Evolutionary conservation across 2,888 invertebrate species (phyloP), one percentile per base, ranked within the genome.

Genomic region (Tetragonula carbonaria): DNA sequence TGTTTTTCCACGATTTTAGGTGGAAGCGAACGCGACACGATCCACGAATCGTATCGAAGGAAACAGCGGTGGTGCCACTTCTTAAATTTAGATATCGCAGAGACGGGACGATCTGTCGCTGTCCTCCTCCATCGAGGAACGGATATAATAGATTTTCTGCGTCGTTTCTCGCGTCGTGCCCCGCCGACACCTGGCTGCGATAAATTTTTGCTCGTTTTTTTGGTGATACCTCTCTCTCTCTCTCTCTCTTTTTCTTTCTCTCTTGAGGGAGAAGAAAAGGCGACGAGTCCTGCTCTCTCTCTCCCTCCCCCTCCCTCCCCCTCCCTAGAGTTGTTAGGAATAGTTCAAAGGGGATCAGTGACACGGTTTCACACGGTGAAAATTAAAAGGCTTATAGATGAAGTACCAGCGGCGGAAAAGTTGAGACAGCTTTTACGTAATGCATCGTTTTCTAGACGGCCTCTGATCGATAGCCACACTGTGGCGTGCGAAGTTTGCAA

Each of bases 1-100:
- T 55, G 72, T 78, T 82, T 33, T 80, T 82, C 79, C 70, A 73
- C 73, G 77, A 87, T 80, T 28, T 86, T 85, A 87, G 84, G 80
- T 85, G 84, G 85, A 85, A 86, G 77, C 78, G 84, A 85, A 84
- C 84, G 82, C 33, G 84, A 82, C 74, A 84, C 78, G 82, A 85
- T 63, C 50, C 73, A 79, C 86, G 87, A 86, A 84, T 84, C 79
- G 87, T 86, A 88, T 82, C 80, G 87, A 82, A 80, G 86, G 87
- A 85, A 84, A 78, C 78, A 80, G 67, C 59, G 88, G 80, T 74
- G 89, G 79, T 90, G 86, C 88, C 85, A 87, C 90, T 92, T 92
- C 91, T 92, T 92, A 92, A 93, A 92, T 92, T 91, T 93, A 92
- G 92, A 92, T 89, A 89, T 89, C 86, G 87, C 86, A 87, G 74